Conservation (phyloP, 1,140 invertebrate genomes). For the Heterodera schachtii region DNA sequence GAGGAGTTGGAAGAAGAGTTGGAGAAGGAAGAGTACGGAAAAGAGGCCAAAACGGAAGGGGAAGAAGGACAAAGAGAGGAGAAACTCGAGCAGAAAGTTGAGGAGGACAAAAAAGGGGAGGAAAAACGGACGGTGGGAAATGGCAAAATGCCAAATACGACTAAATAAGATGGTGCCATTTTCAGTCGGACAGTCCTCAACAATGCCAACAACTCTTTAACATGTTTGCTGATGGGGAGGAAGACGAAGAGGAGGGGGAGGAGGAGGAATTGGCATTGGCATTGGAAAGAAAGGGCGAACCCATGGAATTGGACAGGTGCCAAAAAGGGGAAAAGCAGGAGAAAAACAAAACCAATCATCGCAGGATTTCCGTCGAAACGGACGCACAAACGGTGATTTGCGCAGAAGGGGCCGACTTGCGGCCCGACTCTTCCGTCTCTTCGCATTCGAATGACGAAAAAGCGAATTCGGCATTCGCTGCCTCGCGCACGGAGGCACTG, state of each 20-base stretch:
- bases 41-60: background rate
- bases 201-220: background rate
- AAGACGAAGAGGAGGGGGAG: conserved; percentile 11
- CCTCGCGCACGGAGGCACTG: conserved; percentile 45
- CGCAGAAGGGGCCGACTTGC: conserved; percentile 16
- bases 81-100: background rate
- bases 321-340: background rate
- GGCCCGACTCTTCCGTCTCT: conserved; percentile 14
- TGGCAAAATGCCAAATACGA: background rate
- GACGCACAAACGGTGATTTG: conserved; percentile 46
- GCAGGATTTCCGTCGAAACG: conserved; percentile 42
- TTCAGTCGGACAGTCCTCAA: background rate
- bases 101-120: background rate
- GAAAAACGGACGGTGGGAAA: background rate
- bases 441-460: background rate
- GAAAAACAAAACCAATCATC: background rate
- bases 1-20: background rate
- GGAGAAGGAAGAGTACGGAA: background rate
- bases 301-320: background rate
- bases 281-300: background rate
- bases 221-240: conserved; percentile 15
- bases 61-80: background rate
- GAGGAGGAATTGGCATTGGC: background rate
- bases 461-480: background rate
- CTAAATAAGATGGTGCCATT: background rate